A percentile compares a stretch with the other conserved stretches of the same genome.
phyloP scores from a whole-genome alignment of 2,797 vertebrate genomes.

The Enteromius argenteus region DNA sequence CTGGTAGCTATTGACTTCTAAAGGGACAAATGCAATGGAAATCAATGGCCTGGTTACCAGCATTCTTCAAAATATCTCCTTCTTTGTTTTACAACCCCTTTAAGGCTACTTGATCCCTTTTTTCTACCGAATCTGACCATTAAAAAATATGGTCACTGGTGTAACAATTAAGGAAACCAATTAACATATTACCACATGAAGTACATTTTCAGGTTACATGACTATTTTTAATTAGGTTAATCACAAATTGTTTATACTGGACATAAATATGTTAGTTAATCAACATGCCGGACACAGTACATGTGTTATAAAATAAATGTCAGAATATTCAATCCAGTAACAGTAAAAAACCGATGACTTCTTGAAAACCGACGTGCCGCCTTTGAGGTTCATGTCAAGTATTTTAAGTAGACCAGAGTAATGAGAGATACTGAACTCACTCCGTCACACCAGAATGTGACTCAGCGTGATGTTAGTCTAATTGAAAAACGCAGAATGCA shows the following conservation, averaged over 20 bases:
- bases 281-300: not conserved
- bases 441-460: slow-evolving; percentile 44
- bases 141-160: not conserved
- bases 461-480: slow-evolving; percentile 43
- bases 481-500: slow-evolving; percentile 35
- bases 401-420: not conserved
- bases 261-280: not conserved
- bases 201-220: not conserved
- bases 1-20: not conserved
- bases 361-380: not conserved
- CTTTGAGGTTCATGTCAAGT: slow-evolving; percentile 3
- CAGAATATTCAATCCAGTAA: not conserved
- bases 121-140: not conserved
- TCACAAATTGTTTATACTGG: not conserved
- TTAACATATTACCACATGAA: not conserved
- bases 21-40: not conserved
- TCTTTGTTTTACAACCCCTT: not conserved
- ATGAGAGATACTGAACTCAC: not conserved
- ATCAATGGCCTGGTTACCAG: not conserved
- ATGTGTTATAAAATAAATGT: not conserved
- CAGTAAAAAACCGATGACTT: not conserved
- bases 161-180: not conserved
- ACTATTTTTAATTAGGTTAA: not conserved
- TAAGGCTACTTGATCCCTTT: not conserved
- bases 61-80: not conserved